Percentiles rank a stretch among this genome's conserved stretches.
Evolutionary conservation across 2,113 vertebrate species (phyloP).

Genomic region (Platysternon megacephalum): DNA sequence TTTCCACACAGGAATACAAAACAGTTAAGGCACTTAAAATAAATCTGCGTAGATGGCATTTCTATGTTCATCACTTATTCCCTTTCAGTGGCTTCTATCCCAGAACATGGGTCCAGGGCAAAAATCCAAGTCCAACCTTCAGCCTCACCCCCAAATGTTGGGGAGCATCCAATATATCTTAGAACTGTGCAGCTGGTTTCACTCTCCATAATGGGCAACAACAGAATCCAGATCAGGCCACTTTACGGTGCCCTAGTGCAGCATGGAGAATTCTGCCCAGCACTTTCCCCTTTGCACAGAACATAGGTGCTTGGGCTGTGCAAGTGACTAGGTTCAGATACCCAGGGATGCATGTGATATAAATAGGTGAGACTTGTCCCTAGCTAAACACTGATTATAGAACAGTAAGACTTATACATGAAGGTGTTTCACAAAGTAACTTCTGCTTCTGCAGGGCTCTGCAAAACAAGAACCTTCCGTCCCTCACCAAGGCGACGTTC

Average conservation of each 20-base stretch:
- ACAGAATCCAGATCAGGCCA: neutral
- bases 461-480: slow-evolving; percentile 74
- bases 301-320: neutral
- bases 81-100: neutral
- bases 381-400: neutral
- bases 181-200: neutral
- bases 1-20: neutral
- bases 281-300: neutral
- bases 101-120: no score
- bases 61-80: neutral
- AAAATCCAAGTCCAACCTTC: neutral
- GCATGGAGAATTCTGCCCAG: neutral
- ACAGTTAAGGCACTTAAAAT: neutral
- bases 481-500: slow-evolving; percentile 76
- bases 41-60: neutral
- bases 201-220: neutral
- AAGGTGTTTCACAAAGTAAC: neutral
- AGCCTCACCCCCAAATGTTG: neutral
- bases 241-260: neutral
- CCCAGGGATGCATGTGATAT: neutral
- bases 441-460: slow-evolving; percentile 78
- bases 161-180: neutral
- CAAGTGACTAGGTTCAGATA: neutral
- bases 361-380: neutral
- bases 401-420: neutral